phyloP scores from a whole-genome alignment of 2,888 invertebrate species.

The Brachyptera putata region DNA sequence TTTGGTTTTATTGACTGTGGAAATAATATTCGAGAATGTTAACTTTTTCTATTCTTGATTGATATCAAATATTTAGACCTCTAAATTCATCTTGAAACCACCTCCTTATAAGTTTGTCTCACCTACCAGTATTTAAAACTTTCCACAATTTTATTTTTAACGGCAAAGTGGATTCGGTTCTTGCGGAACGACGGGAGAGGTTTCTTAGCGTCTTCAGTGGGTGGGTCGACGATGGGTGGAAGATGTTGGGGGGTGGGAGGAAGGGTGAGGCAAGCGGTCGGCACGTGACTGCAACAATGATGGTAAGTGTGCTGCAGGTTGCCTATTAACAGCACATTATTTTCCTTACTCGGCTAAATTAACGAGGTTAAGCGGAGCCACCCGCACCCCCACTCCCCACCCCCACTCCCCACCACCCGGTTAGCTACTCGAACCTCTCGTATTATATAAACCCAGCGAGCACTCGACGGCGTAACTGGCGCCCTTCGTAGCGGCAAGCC shows the following conservation, averaged over 20 bases:
- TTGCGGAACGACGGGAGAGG: neutral
- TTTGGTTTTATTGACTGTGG: too few species aligned
- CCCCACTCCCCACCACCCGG: neutral
- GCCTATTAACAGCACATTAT: constrained; percentile 2
- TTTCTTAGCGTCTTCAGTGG: neutral
- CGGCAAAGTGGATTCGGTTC: neutral
- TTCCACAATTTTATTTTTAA: too few species aligned
- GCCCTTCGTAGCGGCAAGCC: neutral
- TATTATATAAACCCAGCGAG: neutral
- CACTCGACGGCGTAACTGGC: too few species aligned
- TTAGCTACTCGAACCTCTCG: neutral
- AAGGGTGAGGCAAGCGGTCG: neutral
- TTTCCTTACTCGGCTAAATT: constrained; percentile 10
- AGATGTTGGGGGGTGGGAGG: too few species aligned
- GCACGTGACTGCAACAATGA: neutral
- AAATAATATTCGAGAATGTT: too few species aligned
- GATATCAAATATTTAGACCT: too few species aligned
- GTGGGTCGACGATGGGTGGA: neutral
- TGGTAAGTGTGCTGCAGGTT: neutral
- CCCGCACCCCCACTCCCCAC: neutral
- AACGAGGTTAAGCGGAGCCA: constrained; percentile 14
- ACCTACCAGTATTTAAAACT: too few species aligned
- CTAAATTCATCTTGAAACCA: too few species aligned
- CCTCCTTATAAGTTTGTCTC: too few species aligned
- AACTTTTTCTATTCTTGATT: too few species aligned